These are phyloP conservation scores for Cantharis rustica DNA, from an alignment of 2,888 invertebrate species.

Conservation along the genomic window DNA sequence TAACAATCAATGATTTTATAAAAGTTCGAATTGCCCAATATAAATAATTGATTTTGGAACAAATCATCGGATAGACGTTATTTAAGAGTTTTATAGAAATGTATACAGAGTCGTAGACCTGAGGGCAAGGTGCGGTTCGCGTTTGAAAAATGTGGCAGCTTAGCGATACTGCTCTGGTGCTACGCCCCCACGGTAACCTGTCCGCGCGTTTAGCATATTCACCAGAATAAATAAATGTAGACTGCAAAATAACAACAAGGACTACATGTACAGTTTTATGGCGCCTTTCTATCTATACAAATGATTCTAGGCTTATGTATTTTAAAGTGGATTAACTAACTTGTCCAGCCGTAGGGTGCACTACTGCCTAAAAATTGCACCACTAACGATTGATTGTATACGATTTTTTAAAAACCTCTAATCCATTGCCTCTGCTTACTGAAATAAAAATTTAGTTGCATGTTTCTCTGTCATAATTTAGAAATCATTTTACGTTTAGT, in stretches of 20 bases:
- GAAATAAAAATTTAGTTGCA: slow-evolving; percentile 14
- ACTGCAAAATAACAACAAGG: slow-evolving; percentile 14
- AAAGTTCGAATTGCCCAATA: not conserved
- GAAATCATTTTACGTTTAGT: not conserved
- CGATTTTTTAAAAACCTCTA: slow-evolving; percentile 19
- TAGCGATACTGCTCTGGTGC: slow-evolving; percentile 37
- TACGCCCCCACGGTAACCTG: slow-evolving; percentile 45
- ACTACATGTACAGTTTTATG: slow-evolving; percentile 3
- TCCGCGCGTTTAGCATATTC: slow-evolving; percentile 38
- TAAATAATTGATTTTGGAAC: not conserved
- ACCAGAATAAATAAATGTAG: slow-evolving; percentile 31
- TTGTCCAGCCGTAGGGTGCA: slow-evolving; percentile 12
- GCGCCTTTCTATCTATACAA: slow-evolving; percentile 25
- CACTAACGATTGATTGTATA: slow-evolving; percentile 34
- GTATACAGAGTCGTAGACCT: slow-evolving; percentile 32
- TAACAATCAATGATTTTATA: not conserved
- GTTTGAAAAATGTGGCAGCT: slow-evolving; percentile 44
- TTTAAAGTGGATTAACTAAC: slow-evolving; percentile 15
- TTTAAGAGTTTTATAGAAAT: slow-evolving; percentile 2
- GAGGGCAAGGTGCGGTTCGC: slow-evolving; percentile 42
- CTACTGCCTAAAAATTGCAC: slow-evolving; percentile 30
- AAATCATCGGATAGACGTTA: not conserved
- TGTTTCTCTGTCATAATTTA: slow-evolving; percentile 21
- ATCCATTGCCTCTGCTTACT: slow-evolving; percentile 9
- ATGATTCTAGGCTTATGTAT: slow-evolving; percentile 19